A percentile compares a stretch with the other conserved stretches of the same genome.
phyloP scores from a whole-genome alignment of 2,888 invertebrate genomes.

The Pogonocherus hispidulus region DNA sequence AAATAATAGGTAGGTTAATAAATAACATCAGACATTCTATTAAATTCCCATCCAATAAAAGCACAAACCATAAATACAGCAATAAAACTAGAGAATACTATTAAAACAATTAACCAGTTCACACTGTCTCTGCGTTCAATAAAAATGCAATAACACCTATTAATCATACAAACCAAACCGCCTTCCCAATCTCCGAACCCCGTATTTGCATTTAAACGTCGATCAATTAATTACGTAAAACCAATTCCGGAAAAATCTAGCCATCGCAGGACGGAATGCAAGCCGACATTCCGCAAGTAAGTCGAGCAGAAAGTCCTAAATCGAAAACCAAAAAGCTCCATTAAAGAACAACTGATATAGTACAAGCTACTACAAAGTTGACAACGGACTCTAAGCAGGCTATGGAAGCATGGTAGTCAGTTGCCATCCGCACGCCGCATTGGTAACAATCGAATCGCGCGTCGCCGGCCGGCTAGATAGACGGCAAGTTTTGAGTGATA shows the following conservation, averaged over 20 bases:
- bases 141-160: not conserved
- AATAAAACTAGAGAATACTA: too few species aligned
- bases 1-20: too few species aligned
- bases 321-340: conserved; percentile 34
- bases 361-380: conserved; percentile 45
- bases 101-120: not conserved
- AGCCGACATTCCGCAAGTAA: not conserved
- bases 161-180: not conserved
- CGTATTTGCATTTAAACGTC: not conserved
- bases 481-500: conserved; percentile 39
- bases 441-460: conserved; percentile 53
- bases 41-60: too few species aligned
- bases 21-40: too few species aligned
- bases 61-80: too few species aligned
- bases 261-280: not conserved
- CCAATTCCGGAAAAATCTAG: not conserved
- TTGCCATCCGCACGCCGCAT: conserved; percentile 59
- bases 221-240: not conserved
- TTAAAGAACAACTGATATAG: conserved; percentile 38
- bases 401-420: conserved; percentile 54
- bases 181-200: too few species aligned
- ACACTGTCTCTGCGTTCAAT: not conserved
- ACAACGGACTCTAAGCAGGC: conserved; percentile 45
- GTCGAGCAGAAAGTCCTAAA: conserved; percentile 9
- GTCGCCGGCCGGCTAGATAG: conserved; percentile 42